These are phyloP conservation scores for Phrynosoma blainvillii DNA, from an alignment of 2,113 vertebrate species.

Conservation along the genomic window DNA sequence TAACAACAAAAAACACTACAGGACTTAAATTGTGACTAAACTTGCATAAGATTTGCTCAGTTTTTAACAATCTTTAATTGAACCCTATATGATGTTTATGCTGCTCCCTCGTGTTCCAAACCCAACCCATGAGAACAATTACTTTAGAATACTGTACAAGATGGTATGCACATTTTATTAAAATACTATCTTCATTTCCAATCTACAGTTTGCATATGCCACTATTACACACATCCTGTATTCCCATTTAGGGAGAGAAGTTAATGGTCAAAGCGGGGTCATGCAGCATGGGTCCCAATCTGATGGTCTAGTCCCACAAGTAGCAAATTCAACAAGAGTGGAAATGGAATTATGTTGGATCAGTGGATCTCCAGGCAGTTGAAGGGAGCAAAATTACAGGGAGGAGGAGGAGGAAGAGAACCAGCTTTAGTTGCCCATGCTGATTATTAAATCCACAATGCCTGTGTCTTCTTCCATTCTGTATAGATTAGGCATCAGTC, in stretches of 20 bases:
- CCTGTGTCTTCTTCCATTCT: neutral
- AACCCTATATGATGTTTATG: neutral
- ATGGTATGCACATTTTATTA: conserved; percentile 29
- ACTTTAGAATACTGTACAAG: conserved; percentile 1
- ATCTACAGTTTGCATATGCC: conserved; percentile 14
- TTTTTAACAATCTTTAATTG: neutral
- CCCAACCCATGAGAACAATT: neutral
- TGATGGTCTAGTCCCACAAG: neutral
- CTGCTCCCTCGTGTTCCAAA: neutral
- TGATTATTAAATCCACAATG: conserved; percentile 6
- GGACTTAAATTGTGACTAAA: neutral
- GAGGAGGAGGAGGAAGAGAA: too few relatives aligned
- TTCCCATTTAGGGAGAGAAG: neutral
- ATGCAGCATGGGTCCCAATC: neutral
- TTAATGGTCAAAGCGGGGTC: neutral
- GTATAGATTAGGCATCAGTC: neutral
- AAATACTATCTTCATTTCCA: conserved; percentile 29
- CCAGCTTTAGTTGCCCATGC: neutral
- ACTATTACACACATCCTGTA: neutral
- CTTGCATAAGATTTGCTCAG: neutral
- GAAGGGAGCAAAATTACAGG: neutral
- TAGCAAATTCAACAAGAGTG: conserved; percentile 2
- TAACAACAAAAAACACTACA: too few relatives aligned
- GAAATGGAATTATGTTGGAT: neutral
- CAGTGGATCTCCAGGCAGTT: neutral